A percentile compares a stretch with the other conserved stretches of the same genome.
Conservation (phyloP, 2,888 invertebrate genomes). For the Pyrochroa serraticornis region DNA sequence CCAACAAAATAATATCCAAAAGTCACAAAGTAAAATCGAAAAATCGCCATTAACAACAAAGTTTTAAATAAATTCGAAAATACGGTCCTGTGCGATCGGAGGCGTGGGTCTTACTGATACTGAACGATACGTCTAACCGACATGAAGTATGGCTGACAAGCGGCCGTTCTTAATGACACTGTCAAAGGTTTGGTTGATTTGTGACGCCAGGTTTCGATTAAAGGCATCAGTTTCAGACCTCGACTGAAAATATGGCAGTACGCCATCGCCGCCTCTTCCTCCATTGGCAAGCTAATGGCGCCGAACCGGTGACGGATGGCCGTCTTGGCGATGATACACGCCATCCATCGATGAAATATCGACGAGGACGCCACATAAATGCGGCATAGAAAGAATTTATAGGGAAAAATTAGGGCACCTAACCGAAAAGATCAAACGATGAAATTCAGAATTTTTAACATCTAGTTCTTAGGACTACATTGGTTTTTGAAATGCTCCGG, state of each 20-base stretch:
- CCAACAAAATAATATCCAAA: not conserved
- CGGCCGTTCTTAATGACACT: constrained; percentile 58
- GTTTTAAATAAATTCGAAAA: not conserved
- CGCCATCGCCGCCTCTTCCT: constrained; percentile 38
- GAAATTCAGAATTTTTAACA: too few species aligned
- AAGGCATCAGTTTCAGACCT: constrained; percentile 58
- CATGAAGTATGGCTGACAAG: constrained; percentile 58
- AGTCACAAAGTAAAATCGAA: not conserved
- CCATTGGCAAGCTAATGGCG: constrained; percentile 31
- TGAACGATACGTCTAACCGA: constrained; percentile 47
- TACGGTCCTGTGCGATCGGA: constrained; percentile 36
- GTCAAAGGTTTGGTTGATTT: constrained; percentile 59
- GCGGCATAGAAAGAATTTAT: too few species aligned
- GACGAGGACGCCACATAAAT: not conserved
- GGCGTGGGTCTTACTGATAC: constrained; percentile 45
- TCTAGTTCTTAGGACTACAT: too few species aligned
- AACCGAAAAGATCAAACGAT: too few species aligned
- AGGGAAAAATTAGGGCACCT: too few species aligned
- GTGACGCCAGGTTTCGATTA: constrained; percentile 58
- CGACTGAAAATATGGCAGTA: constrained; percentile 54
- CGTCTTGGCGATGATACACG: constrained; percentile 29
- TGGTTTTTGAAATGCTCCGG: too few species aligned
- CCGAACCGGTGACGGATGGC: constrained; percentile 30
- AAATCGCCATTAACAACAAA: not conserved
- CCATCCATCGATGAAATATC: constrained; percentile 11